Base-by-base conservation (phyloP, 2,113 vertebrate species). In the Tor tambroides region DNA sequence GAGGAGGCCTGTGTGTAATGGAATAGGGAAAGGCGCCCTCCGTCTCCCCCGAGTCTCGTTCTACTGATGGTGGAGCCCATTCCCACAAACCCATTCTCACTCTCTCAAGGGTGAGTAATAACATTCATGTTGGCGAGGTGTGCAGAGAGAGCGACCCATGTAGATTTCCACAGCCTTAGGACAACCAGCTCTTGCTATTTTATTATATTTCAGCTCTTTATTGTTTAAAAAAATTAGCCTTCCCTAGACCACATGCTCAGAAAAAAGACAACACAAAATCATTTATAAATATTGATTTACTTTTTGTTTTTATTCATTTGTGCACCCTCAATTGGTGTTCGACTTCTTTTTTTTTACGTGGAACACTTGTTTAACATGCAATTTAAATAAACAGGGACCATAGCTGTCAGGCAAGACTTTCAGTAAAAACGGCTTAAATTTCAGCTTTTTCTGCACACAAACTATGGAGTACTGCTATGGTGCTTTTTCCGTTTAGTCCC, bases 71-170 rank as follows among this genome's bases (percentile, higher is more conserved):
- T 67, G 86, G 88, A 88, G 87, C 85, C 85, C 79, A 88, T 85
- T 90, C 85, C 87, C 90, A 87, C 84, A 89, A 87, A 81, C 76
- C 89, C 87, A 89, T 91, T 90, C 90, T 88, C 86, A 83, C 85
- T 77, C 86, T 87, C 86, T 89, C 88, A 88, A 80, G 86, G 88
- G 84, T 84, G 90, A 90, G 85, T 89, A 91, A 91, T 91, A 90
- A 91, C 85, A 80, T 46, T 56, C 77, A 32, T 81, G 87, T 75
- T 61, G 41, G 61, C 83, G 87, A 85, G 78, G 67, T 87, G 83
- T 51, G 84, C 82, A 1, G 54, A 46, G 85, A 51, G 69, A 89
- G 80, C 65, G 63, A 9, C 72, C 69, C 28, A 41, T 63, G 49
- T 79, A 69, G 59, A 82, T 35, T 32, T 10, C 28, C 43, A 65